Evolutionary conservation across 2,888 invertebrate genomes (phyloP), one percentile per base, ranked within the genome.

Genomic region (Campaea margaritaria): DNA sequence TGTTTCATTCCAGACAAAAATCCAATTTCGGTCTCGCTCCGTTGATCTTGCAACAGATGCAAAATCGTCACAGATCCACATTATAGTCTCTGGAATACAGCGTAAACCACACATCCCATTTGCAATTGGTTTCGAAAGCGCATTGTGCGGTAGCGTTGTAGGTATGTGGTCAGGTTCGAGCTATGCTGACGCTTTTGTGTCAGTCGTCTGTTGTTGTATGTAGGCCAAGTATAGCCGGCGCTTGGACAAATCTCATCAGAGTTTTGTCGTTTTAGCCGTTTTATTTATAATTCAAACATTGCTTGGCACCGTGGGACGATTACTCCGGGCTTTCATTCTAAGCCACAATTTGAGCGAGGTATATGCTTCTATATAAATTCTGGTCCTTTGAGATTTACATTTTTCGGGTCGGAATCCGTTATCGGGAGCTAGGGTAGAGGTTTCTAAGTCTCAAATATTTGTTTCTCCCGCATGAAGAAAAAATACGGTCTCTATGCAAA

Each of bases 91-190:
- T 28, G 34, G 46, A 34, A n/a, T n/a, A 16, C 1, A 16, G 47
- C 9, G 38, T 53, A 47, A 52, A 14, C n/a, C 60, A 21, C 21
- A 21, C 49, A 65, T 58, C 45, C 58, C 50, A 34, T 52, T 43
- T 44, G 44, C 47, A 53, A 67, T 69, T 64, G 61, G 55, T 65
- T 62, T 53, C 13, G 49, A 64, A 63, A 59, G 28, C 50, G 52
- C 48, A 42, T 45, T 13, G 36, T 9, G 45, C 14, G 45, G 46
- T 16, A 7, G 46, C 34, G 15, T 13, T 42, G 54, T n/a, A n/a
- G n/a, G n/a, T n/a, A n/a, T 11, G 54, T 41, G 36, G 31, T 48
- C 28, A 36, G 14, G n/a, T 28, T 12, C 13, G 21, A 44, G 44
- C 21, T 21, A 21, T 10, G 13, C 21, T 52, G 36, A 21, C 13